Conservation (phyloP, 2,113 vertebrate species). For the Parotia lawesii region DNA sequence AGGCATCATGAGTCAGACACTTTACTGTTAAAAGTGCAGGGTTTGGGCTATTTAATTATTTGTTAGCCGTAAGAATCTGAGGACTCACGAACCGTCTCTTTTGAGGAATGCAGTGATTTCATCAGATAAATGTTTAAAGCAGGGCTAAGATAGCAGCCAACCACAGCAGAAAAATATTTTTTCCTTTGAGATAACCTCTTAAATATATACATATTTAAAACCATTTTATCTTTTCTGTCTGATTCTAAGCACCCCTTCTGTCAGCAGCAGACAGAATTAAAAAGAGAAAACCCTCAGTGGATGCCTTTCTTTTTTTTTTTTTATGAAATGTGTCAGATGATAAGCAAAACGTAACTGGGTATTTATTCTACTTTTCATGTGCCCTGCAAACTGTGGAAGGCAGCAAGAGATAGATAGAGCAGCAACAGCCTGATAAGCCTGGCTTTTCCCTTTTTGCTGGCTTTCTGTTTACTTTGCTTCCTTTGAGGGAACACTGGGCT, state of each 20-base stretch:
- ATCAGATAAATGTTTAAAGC: constrained; percentile 57
- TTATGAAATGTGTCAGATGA: constrained; percentile 39
- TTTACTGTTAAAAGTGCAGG: neutral
- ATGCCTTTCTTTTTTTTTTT: constrained; percentile 5
- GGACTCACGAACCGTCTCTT: neutral
- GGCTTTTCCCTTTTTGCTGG: neutral
- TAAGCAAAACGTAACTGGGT: constrained; percentile 41
- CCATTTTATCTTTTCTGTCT: neutral
- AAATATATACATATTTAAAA: constrained; percentile 38
- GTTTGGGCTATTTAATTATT: constrained; percentile 43
- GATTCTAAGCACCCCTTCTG: neutral
- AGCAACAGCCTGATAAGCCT: constrained; percentile 24
- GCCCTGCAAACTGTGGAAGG: constrained; percentile 41
- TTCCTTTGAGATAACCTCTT: constrained; percentile 44
- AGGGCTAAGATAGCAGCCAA: neutral
- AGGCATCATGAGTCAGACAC: neutral
- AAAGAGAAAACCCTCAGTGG: neutral
- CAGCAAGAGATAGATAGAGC: constrained; percentile 20
- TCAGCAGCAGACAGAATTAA: neutral
- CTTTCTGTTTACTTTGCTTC: constrained; percentile 32
- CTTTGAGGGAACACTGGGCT: neutral
- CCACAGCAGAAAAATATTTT: constrained; percentile 28
- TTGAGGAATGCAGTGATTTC: constrained; percentile 50
- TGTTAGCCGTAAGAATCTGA: neutral
- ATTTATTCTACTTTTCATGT: constrained; percentile 56